These are phyloP conservation scores for Drosophila kokeensis DNA, from an alignment of 2,888 invertebrate species.

Conservation along the genomic window DNA sequence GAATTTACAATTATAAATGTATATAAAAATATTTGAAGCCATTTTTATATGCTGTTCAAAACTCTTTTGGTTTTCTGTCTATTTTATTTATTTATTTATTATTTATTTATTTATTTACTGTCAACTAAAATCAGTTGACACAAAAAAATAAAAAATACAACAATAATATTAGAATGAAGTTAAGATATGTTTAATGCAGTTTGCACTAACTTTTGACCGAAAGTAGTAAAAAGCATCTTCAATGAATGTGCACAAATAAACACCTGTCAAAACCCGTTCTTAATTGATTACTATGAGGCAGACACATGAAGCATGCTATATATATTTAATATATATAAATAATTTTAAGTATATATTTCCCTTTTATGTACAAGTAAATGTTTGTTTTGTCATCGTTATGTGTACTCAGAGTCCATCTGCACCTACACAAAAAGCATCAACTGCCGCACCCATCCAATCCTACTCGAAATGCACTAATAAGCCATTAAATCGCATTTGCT, in stretches of 20 bases:
- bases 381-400: not conserved
- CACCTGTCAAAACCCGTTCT: not conserved
- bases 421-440: not conserved
- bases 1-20: not conserved
- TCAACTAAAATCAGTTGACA: too few relatives aligned
- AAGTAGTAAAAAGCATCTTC: not conserved
- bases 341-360: conserved; percentile 85
- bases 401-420: not conserved
- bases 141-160: too few relatives aligned
- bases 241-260: not conserved
- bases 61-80: not conserved
- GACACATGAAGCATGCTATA: not conserved
- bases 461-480: conserved; percentile 51
- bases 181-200: not conserved
- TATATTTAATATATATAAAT: not conserved
- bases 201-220: not conserved
- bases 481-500: conserved; percentile 54
- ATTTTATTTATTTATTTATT: too few relatives aligned
- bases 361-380: not conserved
- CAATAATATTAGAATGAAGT: not conserved
- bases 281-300: not conserved
- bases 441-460: not conserved
- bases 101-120: too few relatives aligned
- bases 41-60: not conserved
- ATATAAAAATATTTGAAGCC: not conserved